Evolutionary conservation across 2,888 invertebrate genomes (phyloP).

Genomic region (Leptinotarsa juncta): DNA sequence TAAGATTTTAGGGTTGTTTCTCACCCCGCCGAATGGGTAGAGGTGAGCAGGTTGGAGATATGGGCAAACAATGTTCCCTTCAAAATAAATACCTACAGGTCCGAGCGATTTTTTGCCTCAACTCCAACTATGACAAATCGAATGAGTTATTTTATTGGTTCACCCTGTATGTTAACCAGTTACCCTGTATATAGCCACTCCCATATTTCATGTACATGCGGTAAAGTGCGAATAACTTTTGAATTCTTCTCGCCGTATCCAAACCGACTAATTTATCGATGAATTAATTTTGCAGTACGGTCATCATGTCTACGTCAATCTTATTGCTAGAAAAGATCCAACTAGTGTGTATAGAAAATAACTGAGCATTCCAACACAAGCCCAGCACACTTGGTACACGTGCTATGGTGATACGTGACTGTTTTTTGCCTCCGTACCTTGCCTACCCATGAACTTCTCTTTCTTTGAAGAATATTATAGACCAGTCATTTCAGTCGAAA

Average conservation of each 20-base stretch:
- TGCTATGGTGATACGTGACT: constrained; percentile 55
- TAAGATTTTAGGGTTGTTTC: too few species aligned
- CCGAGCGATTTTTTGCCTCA: too few species aligned
- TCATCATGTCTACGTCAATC: constrained; percentile 18
- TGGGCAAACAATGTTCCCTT: too few species aligned
- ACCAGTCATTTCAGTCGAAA: background rate
- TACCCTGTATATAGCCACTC: background rate
- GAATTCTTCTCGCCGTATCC: constrained; percentile 1
- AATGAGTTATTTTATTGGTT: too few species aligned
- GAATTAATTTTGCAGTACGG: constrained; percentile 12
- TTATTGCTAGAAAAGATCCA: constrained; percentile 8
- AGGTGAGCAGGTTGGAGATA: too few species aligned
- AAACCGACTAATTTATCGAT: constrained; percentile 4
- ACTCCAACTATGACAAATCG: too few species aligned
- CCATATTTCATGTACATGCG: background rate
- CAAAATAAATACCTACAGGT: too few species aligned
- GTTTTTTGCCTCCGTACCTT: constrained; percentile 40
- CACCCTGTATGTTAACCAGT: too few species aligned
- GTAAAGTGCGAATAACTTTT: background rate
- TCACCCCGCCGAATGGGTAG: too few species aligned
- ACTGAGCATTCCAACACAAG: constrained; percentile 47
- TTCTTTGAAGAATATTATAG: constrained; percentile 21
- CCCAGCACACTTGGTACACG: constrained; percentile 57
- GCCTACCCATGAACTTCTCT: constrained; percentile 37
- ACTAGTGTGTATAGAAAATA: constrained; percentile 32